phyloP scores from a whole-genome alignment of 2,797 vertebrate species.

The Psittacula derbiana region DNA sequence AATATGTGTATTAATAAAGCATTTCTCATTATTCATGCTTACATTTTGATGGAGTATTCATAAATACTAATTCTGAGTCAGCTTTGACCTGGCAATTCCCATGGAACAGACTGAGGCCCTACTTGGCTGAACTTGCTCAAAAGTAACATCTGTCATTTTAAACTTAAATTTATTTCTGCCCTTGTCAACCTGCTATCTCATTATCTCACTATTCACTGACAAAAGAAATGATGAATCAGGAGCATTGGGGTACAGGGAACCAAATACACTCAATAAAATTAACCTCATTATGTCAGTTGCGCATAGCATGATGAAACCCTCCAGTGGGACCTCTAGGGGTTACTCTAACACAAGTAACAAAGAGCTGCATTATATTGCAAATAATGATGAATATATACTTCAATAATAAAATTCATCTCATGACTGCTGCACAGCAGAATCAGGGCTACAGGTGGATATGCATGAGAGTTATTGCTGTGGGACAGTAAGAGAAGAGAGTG shows the following conservation, averaged over 20 bases:
- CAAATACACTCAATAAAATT: slow-evolving; percentile 30
- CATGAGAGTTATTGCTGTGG: neutral
- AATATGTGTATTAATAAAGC: neutral
- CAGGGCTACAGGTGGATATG: neutral
- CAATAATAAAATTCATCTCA: neutral
- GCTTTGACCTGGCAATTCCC: slow-evolving; percentile 52
- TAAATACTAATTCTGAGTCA: slow-evolving; percentile 55
- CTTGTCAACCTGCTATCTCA: slow-evolving; percentile 48
- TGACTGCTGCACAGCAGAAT: neutral
- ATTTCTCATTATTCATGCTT: neutral
- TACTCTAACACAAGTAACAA: neutral
- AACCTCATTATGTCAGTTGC: slow-evolving; percentile 43
- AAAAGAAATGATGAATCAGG: slow-evolving; percentile 53
- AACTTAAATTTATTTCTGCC: slow-evolving; percentile 23
- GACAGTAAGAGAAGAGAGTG: neutral
- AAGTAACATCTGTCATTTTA: neutral
- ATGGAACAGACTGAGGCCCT: neutral
- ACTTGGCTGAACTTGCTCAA: slow-evolving; percentile 33
- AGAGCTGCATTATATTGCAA: neutral
- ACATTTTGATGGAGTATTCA: slow-evolving; percentile 17
- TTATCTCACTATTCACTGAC: slow-evolving; percentile 59
- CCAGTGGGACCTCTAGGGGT: neutral
- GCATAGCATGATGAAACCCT: neutral
- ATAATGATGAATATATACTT: neutral
- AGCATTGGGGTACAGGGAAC: neutral